phyloP scores from a whole-genome alignment of 1,140 invertebrate genomes.

The Apocrypta bakeri region DNA sequence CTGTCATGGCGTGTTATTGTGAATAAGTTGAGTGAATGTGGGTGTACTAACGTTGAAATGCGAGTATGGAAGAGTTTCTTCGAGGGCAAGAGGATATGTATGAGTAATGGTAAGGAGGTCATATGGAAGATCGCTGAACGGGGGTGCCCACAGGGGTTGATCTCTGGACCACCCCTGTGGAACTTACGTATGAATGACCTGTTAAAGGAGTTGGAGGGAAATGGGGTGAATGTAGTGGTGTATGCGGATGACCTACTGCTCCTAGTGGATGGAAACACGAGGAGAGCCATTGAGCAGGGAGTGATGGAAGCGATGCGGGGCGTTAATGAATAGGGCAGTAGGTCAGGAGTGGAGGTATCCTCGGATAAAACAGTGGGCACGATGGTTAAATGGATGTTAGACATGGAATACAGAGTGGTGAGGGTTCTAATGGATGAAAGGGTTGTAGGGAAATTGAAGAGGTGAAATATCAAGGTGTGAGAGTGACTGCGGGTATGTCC shows the following conservation, averaged over 20 bases:
- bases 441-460: too few relatives aligned
- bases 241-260: background rate
- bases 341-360: conserved; percentile 17
- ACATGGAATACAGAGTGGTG: too few relatives aligned
- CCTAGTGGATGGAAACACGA: background rate
- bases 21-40: background rate
- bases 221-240: background rate
- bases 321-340: background rate
- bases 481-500: too few relatives aligned
- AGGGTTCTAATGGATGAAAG: too few relatives aligned
- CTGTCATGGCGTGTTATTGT: background rate
- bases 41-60: background rate
- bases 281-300: background rate
- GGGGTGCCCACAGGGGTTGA: too few relatives aligned
- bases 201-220: background rate
- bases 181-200: background rate
- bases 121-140: background rate
- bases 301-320: background rate
- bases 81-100: background rate
- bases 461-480: too few relatives aligned
- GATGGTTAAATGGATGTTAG: too few relatives aligned
- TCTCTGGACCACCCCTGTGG: background rate
- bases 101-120: background rate
- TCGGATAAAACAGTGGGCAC: too few relatives aligned
- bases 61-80: background rate